A percentile compares a stretch with the other conserved stretches of the same genome.
phyloP scores from a whole-genome alignment of 2,113 vertebrate genomes.

The Promerops cafer region DNA sequence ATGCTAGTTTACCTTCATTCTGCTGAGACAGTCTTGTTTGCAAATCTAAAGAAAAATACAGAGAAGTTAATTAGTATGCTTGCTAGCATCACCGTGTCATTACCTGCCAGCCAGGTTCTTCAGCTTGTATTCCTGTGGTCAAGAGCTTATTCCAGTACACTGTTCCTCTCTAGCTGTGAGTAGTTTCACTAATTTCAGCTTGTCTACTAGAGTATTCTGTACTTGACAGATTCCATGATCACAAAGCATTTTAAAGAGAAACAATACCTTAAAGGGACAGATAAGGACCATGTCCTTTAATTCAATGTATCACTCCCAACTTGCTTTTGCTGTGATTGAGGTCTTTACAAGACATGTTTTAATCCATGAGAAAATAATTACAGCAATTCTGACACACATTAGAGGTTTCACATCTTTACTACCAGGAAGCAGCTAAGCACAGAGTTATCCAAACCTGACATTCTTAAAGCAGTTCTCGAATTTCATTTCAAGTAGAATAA shows the following conservation, averaged over 20 bases:
- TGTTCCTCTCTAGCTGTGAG: not conserved
- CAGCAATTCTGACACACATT: not conserved
- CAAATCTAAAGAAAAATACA: constrained; percentile 75
- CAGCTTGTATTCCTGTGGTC: not conserved
- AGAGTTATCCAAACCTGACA: not conserved
- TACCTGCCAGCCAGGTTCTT: not conserved
- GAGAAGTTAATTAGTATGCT: not conserved
- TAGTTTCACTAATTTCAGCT: not conserved
- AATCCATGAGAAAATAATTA: not conserved
- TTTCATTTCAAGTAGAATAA: not conserved
- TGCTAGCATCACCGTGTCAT: not conserved
- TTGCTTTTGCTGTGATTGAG: not conserved
- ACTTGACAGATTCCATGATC: not conserved
- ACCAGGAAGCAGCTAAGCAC: not conserved
- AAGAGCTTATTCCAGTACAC: not conserved
- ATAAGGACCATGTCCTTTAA: not conserved
- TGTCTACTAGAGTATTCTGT: not conserved
- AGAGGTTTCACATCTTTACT: not conserved
- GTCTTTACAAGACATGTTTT: not conserved
- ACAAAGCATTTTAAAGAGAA: not conserved
- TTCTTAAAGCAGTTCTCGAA: not conserved
- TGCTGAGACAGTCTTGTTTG: constrained; percentile 83
- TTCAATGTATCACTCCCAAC: not conserved
- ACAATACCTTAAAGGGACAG: not conserved
- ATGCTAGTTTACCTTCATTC: constrained; percentile 76